phyloP scores from a whole-genome alignment of 2,113 vertebrate genomes.

The Tupaia tana region DNA sequence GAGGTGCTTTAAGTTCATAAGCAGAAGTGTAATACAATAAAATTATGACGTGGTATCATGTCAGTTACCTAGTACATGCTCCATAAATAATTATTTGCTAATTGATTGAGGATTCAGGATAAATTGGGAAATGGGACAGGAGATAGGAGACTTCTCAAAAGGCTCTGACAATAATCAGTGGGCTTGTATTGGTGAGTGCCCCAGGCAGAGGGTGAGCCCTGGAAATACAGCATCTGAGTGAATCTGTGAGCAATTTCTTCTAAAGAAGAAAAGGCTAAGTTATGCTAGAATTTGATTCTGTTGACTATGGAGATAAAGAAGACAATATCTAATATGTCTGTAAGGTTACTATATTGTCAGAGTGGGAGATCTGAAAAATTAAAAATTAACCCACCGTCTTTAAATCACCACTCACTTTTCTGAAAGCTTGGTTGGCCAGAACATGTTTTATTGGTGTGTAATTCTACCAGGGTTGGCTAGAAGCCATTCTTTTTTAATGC shows the following conservation, averaged over 20 bases:
- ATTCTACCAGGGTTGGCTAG: constrained; percentile 51
- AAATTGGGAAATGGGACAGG: not conserved
- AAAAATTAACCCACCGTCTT: constrained; percentile 54
- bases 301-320: not conserved
- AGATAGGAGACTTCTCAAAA: not conserved
- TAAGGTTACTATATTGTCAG: not conserved
- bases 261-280: not conserved
- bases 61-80: constrained; percentile 58
- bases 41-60: constrained; percentile 58
- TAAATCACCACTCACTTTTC: constrained; percentile 48
- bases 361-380: constrained; percentile 32
- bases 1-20: constrained; percentile 56
- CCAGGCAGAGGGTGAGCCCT: not conserved
- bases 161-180: not conserved
- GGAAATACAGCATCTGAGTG: not conserved
- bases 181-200: not conserved
- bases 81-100: constrained; percentile 70
- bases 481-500: constrained; percentile 65
- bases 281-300: not conserved
- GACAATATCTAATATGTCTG: not conserved
- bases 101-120: constrained; percentile 52
- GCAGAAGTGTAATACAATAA: constrained; percentile 13
- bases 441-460: constrained; percentile 43
- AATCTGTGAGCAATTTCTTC: not conserved
- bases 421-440: constrained; percentile 43